Evolutionary conservation across 2,888 invertebrate species (phyloP).

Genomic region (Allolobophora icterica): DNA sequence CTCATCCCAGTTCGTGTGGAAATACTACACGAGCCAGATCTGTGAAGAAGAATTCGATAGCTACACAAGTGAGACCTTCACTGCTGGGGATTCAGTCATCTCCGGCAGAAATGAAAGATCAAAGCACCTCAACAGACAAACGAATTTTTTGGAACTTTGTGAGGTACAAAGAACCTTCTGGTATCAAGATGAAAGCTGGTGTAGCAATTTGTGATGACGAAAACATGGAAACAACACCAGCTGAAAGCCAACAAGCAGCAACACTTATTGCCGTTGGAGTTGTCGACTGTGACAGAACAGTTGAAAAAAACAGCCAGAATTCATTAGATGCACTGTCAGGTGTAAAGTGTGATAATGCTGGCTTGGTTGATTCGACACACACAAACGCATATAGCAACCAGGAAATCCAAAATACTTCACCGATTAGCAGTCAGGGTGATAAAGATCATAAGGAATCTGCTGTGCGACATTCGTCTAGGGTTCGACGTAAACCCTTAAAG

Average conservation of each 20-base stretch:
- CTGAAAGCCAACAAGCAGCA: neutral
- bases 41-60: slow-evolving; percentile 22
- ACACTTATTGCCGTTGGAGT: neutral
- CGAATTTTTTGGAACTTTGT: slow-evolving; percentile 26
- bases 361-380: neutral
- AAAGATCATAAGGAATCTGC: neutral
- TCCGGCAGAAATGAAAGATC: slow-evolving; percentile 29
- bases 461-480: neutral
- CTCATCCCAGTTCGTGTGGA: neutral
- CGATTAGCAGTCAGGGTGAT: neutral
- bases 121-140: slow-evolving; percentile 32
- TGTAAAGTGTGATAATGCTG: neutral
- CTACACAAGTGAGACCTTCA: slow-evolving; percentile 30
- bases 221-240: neutral
- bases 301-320: neutral
- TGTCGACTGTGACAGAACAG: neutral
- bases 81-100: slow-evolving; percentile 26
- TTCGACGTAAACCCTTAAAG: slow-evolving; percentile 13
- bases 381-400: neutral
- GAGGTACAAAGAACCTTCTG: neutral
- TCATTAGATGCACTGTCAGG: too few species aligned
- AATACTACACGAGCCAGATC: neutral
- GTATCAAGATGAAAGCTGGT: neutral
- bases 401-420: neutral
- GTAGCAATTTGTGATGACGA: neutral